Evolutionary conservation across 2,113 vertebrate genomes (phyloP).

Genomic region (Nothocercus nigrocapillus): DNA sequence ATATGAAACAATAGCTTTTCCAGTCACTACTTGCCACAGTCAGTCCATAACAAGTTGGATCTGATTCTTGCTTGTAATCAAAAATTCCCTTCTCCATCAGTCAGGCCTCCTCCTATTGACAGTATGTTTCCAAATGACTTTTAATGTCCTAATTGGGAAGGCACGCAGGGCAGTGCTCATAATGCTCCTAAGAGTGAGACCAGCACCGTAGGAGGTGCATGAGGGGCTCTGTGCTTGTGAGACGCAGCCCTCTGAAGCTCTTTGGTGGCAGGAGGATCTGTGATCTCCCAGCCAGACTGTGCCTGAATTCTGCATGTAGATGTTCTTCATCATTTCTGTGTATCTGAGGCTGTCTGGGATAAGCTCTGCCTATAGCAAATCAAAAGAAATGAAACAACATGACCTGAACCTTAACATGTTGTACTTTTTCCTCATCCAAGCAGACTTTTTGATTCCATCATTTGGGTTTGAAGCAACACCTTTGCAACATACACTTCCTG

Average conservation of each 20-base stretch:
- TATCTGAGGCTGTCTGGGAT: not conserved
- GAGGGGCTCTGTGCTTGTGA: not conserved
- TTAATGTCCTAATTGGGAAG: not conserved
- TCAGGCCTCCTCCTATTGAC: not conserved
- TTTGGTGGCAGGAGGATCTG: not conserved
- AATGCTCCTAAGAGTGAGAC: not conserved
- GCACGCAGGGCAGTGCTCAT: not conserved
- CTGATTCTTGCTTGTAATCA: not conserved
- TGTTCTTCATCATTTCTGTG: not conserved
- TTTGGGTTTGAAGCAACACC: not conserved
- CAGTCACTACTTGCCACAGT: not conserved
- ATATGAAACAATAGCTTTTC: not conserved
- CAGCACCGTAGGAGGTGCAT: not conserved
- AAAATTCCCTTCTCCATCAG: not conserved
- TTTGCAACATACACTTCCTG: not conserved
- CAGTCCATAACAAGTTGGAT: not conserved
- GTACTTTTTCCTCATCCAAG: not conserved
- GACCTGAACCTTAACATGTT: not conserved
- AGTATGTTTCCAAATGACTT: not conserved
- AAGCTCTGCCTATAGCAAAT: not conserved
- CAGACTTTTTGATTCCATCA: not conserved
- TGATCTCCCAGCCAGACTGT: not conserved
- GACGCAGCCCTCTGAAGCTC: no score
- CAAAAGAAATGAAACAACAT: not conserved
- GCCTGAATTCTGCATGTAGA: not conserved